phyloP scores from a whole-genome alignment of 2,797 vertebrate species.

The Apodemus agrarius region DNA sequence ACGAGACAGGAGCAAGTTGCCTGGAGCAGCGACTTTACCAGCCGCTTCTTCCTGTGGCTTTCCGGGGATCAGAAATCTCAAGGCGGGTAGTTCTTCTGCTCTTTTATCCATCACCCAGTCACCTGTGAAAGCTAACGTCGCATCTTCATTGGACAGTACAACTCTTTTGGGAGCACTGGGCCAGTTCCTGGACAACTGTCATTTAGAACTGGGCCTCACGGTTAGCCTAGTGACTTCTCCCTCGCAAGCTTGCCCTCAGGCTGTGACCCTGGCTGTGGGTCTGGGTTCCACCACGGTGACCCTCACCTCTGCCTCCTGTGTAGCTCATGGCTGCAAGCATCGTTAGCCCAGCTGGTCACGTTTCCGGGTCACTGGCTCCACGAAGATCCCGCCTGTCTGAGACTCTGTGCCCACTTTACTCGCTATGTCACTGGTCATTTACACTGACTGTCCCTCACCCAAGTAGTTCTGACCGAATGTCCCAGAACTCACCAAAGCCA shows the following conservation, averaged over 20 bases:
- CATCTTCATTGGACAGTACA: not conserved
- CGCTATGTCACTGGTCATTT: not conserved
- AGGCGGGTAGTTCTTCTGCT: not conserved
- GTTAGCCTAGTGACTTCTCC: not conserved
- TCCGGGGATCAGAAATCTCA: conserved; percentile 1
- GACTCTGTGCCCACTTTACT: not conserved
- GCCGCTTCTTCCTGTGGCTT: not conserved
- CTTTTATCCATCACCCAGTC: not conserved
- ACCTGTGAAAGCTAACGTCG: conserved; percentile 23
- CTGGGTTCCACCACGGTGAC: not conserved
- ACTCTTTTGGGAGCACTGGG: not conserved
- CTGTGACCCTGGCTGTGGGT: not conserved
- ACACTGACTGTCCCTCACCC: not conserved
- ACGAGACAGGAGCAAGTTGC: not conserved
- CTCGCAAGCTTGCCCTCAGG: not conserved
- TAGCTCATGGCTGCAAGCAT: not conserved
- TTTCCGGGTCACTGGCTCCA: not conserved
- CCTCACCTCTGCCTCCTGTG: not conserved
- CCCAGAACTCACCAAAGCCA: not conserved
- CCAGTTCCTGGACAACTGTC: not conserved
- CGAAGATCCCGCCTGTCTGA: not conserved
- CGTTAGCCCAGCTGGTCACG: not conserved
- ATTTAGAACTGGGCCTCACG: not conserved
- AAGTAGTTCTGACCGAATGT: not conserved
- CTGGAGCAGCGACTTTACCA: not conserved